Conservation (phyloP, 2,888 invertebrate genomes). For the Apotomis turbidana region DNA sequence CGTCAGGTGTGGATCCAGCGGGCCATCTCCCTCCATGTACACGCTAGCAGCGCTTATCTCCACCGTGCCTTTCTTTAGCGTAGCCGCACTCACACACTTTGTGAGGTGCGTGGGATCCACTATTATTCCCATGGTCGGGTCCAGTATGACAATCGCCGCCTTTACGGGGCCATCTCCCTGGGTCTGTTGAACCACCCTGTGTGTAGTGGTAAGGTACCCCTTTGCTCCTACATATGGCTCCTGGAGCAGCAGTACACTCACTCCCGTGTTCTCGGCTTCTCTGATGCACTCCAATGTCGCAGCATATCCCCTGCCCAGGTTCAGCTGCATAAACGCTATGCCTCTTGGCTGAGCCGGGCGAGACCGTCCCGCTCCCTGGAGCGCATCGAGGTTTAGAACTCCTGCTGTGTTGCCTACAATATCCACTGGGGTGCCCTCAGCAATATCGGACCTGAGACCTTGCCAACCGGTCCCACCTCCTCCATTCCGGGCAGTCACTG, state of each 20-base stretch:
- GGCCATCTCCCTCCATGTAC: not conserved
- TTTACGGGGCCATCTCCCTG: slow-evolving; percentile 4
- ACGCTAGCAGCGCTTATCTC: not conserved
- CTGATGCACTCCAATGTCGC: too few relatives aligned
- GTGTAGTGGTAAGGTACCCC: not conserved
- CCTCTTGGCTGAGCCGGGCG: too few relatives aligned
- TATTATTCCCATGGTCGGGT: not conserved
- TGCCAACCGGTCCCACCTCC: not conserved
- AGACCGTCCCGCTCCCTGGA: too few relatives aligned
- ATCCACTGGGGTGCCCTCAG: too few relatives aligned
- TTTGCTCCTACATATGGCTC: not conserved
- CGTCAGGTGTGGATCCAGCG: too few relatives aligned
- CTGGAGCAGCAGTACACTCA: too few relatives aligned
- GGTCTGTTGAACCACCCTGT: not conserved
- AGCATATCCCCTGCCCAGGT: too few relatives aligned
- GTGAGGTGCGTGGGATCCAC: not conserved
- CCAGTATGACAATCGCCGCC: slow-evolving; percentile 9
- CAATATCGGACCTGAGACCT: not conserved
- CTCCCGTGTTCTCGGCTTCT: too few relatives aligned
- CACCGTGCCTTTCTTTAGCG: not conserved
- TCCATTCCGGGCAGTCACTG: not conserved
- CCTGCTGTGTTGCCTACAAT: too few relatives aligned
- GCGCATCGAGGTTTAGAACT: too few relatives aligned
- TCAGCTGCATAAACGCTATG: too few relatives aligned
- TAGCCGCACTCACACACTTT: not conserved